Conservation (phyloP, 1,140 invertebrate species). For the Trypoxylus dichotomus region DNA sequence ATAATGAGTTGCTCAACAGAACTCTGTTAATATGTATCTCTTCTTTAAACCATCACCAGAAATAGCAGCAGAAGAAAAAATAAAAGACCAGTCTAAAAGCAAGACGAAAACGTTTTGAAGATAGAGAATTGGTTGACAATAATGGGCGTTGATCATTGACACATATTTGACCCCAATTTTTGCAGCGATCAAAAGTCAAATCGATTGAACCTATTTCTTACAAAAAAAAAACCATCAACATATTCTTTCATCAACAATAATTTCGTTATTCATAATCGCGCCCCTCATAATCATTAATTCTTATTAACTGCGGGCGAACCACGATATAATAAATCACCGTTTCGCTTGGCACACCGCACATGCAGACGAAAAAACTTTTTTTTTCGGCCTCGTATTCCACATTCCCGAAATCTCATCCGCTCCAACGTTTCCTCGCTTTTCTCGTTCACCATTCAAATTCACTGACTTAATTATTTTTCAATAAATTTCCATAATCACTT, state of each 20-base stretch:
- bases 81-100: too few relatives aligned
- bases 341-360: neutral
- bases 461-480: conserved; percentile 23
- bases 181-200: neutral
- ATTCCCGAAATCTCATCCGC: neutral
- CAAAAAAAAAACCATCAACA: neutral
- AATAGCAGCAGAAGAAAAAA: too few relatives aligned
- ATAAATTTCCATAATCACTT: conserved; percentile 20
- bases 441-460: conserved; percentile 2
- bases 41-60: too few relatives aligned
- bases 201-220: neutral
- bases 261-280: neutral
- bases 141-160: too few relatives aligned
- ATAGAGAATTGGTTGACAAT: too few relatives aligned
- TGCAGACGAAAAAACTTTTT: neutral
- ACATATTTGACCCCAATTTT: too few relatives aligned
- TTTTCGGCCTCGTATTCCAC: neutral
- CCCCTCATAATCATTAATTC: conserved; percentile 6
- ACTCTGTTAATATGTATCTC: too few relatives aligned
- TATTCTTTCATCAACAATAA: neutral
- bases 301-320: neutral
- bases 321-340: conserved; percentile 5
- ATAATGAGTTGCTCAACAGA: too few relatives aligned
- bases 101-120: too few relatives aligned
- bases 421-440: neutral